Conservation (phyloP, 2,888 invertebrate genomes). For the Hofmannophila pseudospretella region DNA sequence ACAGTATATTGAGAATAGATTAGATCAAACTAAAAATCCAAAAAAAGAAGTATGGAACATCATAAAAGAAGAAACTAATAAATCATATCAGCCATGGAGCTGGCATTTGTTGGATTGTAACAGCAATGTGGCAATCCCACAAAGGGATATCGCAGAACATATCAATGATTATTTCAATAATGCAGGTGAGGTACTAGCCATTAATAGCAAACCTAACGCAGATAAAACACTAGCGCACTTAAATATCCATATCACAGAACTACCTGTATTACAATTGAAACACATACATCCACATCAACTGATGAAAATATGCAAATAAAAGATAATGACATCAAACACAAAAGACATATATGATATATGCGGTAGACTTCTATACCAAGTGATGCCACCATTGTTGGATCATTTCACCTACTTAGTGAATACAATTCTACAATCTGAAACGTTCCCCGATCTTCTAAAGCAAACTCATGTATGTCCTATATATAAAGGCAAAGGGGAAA, state of each 20-base stretch:
- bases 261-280: not conserved
- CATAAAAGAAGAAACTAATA: not conserved
- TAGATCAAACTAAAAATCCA: not conserved
- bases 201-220: not conserved
- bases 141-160: not conserved
- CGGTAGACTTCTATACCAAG: not conserved
- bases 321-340: not conserved
- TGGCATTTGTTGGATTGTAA: not conserved
- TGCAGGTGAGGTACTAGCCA: not conserved
- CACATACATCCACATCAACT: not conserved
- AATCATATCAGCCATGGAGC: not conserved
- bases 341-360: not conserved
- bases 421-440: not conserved
- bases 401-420: not conserved
- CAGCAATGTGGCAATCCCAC: not conserved
- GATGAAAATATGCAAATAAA: not conserved
- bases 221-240: not conserved
- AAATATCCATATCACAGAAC: not conserved
- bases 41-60: not conserved
- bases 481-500: not conserved
- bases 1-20: not conserved
- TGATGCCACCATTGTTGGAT: not conserved
- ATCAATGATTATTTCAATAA: not conserved
- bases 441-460: not conserved
- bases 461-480: not conserved